These are phyloP conservation scores for Ferdinandea cuprea DNA, from an alignment of 2,888 invertebrate species.

Conservation along the genomic window DNA sequence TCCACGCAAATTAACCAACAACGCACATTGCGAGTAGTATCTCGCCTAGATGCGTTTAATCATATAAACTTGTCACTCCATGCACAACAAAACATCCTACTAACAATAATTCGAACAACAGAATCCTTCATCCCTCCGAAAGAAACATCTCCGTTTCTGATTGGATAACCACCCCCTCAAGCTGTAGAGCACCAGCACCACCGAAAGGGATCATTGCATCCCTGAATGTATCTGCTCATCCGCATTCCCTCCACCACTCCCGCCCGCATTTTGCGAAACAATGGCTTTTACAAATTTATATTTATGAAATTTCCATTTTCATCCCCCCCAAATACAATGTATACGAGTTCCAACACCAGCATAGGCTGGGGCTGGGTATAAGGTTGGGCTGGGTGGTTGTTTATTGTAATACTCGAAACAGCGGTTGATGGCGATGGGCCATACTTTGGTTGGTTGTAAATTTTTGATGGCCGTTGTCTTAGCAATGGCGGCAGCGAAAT, in stretches of 20 bases:
- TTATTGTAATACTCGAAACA: slow-evolving; percentile 46
- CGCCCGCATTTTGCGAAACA: slow-evolving; percentile 42
- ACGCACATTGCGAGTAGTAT: not conserved
- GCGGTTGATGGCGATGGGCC: slow-evolving; percentile 58
- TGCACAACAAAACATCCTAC: not conserved
- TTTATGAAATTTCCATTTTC: slow-evolving; percentile 67
- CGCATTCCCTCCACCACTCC: not conserved
- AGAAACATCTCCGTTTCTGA: slow-evolving; percentile 41
- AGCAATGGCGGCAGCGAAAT: slow-evolving; percentile 65
- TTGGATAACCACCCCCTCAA: slow-evolving; percentile 69
- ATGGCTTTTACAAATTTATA: slow-evolving; percentile 65
- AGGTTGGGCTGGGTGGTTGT: slow-evolving; percentile 27
- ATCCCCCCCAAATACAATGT: not conserved
- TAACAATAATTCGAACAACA: slow-evolving; percentile 3
- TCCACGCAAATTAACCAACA: not conserved
- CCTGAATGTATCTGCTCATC: slow-evolving; percentile 14
- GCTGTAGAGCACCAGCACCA: slow-evolving; percentile 43
- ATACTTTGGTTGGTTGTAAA: slow-evolving; percentile 68
- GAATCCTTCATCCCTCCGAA: not conserved
- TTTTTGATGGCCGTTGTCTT: slow-evolving; percentile 68
- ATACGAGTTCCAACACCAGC: not conserved
- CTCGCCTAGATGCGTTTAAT: slow-evolving; percentile 14
- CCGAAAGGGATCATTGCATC: slow-evolving; percentile 45
- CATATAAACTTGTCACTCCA: slow-evolving; percentile 6
- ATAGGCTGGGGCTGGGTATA: not conserved